These are phyloP conservation scores for Epizoanthus scotinus DNA, from an alignment of 92 coral and sea anemone species.

Conservation along the genomic window DNA sequence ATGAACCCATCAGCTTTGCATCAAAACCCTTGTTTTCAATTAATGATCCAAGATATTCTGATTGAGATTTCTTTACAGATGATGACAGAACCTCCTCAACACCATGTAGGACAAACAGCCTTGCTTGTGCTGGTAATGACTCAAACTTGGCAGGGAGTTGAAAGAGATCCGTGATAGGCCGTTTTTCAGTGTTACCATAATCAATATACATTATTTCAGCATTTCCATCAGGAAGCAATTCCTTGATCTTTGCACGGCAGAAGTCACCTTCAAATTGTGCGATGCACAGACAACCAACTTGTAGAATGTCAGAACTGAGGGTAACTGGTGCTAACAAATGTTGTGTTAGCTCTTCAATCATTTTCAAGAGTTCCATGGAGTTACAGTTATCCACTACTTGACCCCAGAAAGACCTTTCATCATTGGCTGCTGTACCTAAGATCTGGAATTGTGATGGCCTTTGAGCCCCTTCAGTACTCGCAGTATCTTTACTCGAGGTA, in stretches of 20 bases:
- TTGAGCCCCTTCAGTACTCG: neutral
- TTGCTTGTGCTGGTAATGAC: slow-evolving; percentile 50
- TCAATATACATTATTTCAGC: slow-evolving; percentile 48
- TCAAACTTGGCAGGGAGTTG: slow-evolving; percentile 38
- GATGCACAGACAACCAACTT: slow-evolving; percentile 22
- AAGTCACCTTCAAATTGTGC: slow-evolving; percentile 22
- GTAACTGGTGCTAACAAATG: slow-evolving; percentile 18
- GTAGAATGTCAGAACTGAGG: neutral
- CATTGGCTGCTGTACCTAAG: slow-evolving; percentile 38
- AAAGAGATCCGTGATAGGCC: slow-evolving; percentile 18
- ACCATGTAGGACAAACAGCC: slow-evolving; percentile 22
- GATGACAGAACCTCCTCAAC: neutral
- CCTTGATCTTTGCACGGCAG: slow-evolving; percentile 45
- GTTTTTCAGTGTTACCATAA: slow-evolving; percentile 53
- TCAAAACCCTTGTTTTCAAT: slow-evolving; percentile 13
- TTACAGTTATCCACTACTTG: slow-evolving; percentile 31
- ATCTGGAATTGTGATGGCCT: slow-evolving; percentile 2
- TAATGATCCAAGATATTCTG: slow-evolving; percentile 11
- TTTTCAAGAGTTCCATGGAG: slow-evolving; percentile 19
- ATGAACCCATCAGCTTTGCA: slow-evolving; percentile 23
- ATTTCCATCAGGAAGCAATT: slow-evolving; percentile 2
- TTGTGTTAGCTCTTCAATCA: slow-evolving; percentile 38
- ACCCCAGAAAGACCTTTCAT: slow-evolving; percentile 51
- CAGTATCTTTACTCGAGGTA: no score
- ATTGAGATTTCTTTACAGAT: neutral